Percentiles rank a stretch among this genome's conserved stretches.
Conservation (phyloP, 2,797 vertebrate genomes). For the Tadarida brasiliensis region DNA sequence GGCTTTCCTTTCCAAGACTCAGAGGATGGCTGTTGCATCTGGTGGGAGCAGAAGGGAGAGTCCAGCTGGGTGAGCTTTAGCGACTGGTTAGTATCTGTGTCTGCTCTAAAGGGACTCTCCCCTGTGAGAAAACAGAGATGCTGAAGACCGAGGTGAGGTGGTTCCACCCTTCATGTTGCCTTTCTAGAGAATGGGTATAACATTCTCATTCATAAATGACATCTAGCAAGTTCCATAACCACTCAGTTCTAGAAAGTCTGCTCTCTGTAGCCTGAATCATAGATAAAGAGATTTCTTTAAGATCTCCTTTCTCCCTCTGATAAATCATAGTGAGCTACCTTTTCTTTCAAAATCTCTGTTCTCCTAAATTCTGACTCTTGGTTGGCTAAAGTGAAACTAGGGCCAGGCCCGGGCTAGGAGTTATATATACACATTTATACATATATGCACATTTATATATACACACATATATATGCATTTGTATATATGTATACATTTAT, state of each 20-base stretch:
- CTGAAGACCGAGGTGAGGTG: neutral
- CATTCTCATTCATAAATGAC: neutral
- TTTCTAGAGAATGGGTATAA: neutral
- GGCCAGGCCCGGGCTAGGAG: neutral
- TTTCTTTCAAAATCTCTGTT: neutral
- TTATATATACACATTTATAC: too few relatives aligned
- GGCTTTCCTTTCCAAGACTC: neutral
- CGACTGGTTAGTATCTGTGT: neutral
- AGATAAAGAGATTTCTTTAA: neutral
- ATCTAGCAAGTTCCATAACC: neutral
- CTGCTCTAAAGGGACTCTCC: neutral
- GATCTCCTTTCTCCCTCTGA: neutral
- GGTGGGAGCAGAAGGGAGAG: neutral
- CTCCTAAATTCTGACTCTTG: neutral
- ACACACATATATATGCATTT: too few relatives aligned
- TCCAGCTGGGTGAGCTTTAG: neutral
- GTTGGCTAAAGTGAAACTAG: neutral
- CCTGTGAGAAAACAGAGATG: neutral
- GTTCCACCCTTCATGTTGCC: neutral
- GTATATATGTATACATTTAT: too few relatives aligned
- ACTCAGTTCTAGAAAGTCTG: neutral
- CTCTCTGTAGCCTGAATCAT: neutral
- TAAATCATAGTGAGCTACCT: neutral
- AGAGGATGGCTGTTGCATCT: neutral
- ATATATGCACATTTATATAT: too few relatives aligned